Base-by-base conservation (phyloP, 2,888 invertebrate genomes). In the Apeira syringaria region DNA sequence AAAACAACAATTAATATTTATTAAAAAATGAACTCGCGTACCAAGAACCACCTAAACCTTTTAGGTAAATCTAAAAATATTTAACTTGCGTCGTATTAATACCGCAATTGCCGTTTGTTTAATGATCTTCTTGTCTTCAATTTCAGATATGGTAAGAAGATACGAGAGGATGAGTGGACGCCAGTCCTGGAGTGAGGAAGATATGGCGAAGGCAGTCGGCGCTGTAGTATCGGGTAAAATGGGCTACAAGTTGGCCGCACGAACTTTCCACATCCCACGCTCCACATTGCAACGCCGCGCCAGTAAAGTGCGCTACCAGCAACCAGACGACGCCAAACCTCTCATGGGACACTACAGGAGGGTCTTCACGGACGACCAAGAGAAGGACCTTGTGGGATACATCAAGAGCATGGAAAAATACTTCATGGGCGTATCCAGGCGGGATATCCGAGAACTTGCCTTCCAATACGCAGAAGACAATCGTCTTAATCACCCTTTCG, bases 161-260 rank as follows among this genome's bases (percentile, higher is more conserved):
- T 89, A 89, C 81, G 89, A 89, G 65, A 86, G 89, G 64, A 82
- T 88, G 79, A 88, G 87, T 59, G 89, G 89, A 47, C 83, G 89
- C 48, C 89, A 88, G 75, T 82, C 87, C 48, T 89, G 89, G 89
- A 89, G 74, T 53, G 89, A 89, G 57, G 86, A 86, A 51, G 89
- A 89, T 44, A 89, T 89, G 89, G 87, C 89, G 32, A 81, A 76
- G 56, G 89, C 89, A 9, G 89, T 89, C n/a, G 86, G 81, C 11
- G 88, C 89, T 36, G 89, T 89, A 11, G 86, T 89, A 5, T 85
- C 87, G 30, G 89, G 89, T 50, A 88, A 89, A 68, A 89, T 89
- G 89, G 89, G 89, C 18, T 89, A 89, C 74, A 89, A 89, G 56
- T 68, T 89, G 13, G 89, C 89, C 6, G 89, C 89, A 31, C 64